Conservation (phyloP, 2,797 vertebrate species). For the Molossus molossus region DNA sequence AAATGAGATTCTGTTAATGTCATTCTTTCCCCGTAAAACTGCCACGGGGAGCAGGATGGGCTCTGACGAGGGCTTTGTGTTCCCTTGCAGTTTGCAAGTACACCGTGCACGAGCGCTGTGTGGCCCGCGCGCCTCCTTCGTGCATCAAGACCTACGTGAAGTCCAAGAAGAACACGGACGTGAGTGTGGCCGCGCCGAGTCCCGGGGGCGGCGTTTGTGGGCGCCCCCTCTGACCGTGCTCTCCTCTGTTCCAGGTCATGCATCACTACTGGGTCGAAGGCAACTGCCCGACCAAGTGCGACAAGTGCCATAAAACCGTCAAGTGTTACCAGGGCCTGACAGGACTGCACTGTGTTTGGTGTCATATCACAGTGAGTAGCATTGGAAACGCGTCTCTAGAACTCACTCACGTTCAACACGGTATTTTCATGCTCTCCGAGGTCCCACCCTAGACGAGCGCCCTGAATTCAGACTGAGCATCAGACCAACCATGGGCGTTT, state of each 20-base stretch:
- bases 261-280: slow-evolving; percentile 98
- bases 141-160: slow-evolving; percentile 98
- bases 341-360: slow-evolving; percentile 98
- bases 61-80: slow-evolving; percentile 69
- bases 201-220: background rate
- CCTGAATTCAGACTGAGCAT: background rate
- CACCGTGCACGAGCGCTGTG: slow-evolving; percentile 96
- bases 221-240: background rate
- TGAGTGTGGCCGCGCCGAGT: slow-evolving; percentile 87
- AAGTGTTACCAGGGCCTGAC: slow-evolving; percentile 98
- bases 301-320: slow-evolving; percentile 98
- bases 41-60: slow-evolving; percentile 73
- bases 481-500: background rate
- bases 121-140: slow-evolving; percentile 94
- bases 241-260: slow-evolving; percentile 92
- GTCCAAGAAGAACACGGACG: slow-evolving; percentile 97
- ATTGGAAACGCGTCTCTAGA: accelerated
- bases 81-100: slow-evolving; percentile 96
- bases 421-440: background rate
- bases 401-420: background rate
- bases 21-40: slow-evolving; percentile 83
- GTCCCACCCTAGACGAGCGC: background rate
- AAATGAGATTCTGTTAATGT: slow-evolving; percentile 82
- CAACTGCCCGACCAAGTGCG: slow-evolving; percentile 97
- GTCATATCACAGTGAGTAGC: slow-evolving; percentile 96